A percentile compares a stretch with the other conserved stretches of the same genome.
Conservation (phyloP, 2,797 vertebrate species). For the Mionectes olivaceus region DNA sequence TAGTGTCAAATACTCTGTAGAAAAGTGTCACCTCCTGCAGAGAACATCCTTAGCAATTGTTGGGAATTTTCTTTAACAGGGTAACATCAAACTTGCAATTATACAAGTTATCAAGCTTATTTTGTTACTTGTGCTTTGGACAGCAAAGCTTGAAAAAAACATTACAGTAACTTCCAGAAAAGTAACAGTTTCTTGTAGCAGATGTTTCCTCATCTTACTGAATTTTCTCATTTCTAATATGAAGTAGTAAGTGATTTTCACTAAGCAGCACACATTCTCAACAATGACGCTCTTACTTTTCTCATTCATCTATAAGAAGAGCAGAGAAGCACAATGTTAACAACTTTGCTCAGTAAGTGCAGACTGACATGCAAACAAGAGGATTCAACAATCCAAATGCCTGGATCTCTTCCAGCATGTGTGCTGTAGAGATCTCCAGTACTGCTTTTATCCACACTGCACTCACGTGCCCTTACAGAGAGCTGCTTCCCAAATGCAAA, state of each 20-base stretch:
- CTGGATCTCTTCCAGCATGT: slow-evolving; percentile 2
- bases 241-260: not conserved
- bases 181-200: not conserved
- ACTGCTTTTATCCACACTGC: not conserved
- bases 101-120: not conserved
- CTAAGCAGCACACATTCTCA: not conserved
- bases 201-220: not conserved
- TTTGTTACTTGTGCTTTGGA: slow-evolving; percentile 20
- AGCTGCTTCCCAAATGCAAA: not conserved
- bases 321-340: not conserved
- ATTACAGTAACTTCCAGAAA: slow-evolving; percentile 23
- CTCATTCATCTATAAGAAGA: not conserved
- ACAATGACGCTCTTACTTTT: not conserved
- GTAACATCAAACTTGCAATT: slow-evolving; percentile 15
- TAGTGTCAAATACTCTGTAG: not conserved
- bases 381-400: not conserved
- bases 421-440: not conserved
- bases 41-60: not conserved
- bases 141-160: slow-evolving; percentile 23
- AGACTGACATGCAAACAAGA: not conserved
- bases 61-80: not conserved
- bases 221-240: not conserved
- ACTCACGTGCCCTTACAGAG: not conserved
- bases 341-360: not conserved
- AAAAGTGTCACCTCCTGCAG: not conserved